These are phyloP conservation scores for Hypena proboscidalis DNA, from an alignment of 2,888 invertebrate genomes.

Conservation along the genomic window DNA sequence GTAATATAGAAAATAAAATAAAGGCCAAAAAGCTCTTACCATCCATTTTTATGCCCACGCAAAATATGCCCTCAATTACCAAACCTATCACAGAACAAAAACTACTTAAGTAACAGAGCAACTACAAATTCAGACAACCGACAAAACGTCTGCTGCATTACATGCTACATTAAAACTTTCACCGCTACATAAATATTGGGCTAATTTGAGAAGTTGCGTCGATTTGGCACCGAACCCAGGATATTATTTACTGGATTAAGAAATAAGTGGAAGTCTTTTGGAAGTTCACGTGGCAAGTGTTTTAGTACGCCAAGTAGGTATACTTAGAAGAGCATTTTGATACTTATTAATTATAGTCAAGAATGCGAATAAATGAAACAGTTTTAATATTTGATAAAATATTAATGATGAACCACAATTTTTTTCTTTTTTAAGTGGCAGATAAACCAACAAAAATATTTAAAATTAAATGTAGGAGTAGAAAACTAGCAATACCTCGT, in stretches of 20 bases:
- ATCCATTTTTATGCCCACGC: neutral
- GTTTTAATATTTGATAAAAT: too few species aligned
- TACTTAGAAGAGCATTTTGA: neutral
- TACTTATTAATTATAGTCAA: neutral
- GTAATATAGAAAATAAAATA: too few species aligned
- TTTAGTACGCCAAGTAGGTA: constrained; percentile 1
- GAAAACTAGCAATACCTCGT: too few species aligned
- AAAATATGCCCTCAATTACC: constrained; percentile 1
- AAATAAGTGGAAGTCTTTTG: constrained; percentile 8
- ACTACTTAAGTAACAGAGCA: constrained; percentile 30
- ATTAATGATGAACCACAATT: too few species aligned
- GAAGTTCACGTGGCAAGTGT: constrained; percentile 3
- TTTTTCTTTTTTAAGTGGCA: too few species aligned
- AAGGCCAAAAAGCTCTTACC: too few species aligned
- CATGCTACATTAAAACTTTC: constrained; percentile 68
- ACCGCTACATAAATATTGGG: constrained; percentile 67
- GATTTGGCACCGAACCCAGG: constrained; percentile 36
- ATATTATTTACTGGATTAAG: constrained; percentile 35
- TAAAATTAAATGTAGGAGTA: too few species aligned
- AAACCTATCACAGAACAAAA: constrained; percentile 22
- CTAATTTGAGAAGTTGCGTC: constrained; percentile 60
- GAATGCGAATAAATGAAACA: too few species aligned
- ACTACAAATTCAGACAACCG: constrained; percentile 40
- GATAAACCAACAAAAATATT: too few species aligned
- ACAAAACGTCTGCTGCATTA: constrained; percentile 52